phyloP scores from a whole-genome alignment of 1,140 invertebrate species.

The Ips nitidus region DNA sequence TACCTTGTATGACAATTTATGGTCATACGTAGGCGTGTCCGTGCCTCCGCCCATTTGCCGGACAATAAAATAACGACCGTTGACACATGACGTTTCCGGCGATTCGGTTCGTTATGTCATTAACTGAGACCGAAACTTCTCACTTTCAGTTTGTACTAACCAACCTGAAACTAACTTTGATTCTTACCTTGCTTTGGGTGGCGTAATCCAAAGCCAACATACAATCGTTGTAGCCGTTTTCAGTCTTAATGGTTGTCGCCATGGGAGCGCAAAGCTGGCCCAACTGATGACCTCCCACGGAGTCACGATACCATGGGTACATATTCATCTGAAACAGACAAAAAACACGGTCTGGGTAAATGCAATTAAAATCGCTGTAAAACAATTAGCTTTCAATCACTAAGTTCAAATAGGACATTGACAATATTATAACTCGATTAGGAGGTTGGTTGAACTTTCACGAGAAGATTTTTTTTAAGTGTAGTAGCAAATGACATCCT shows the following conservation, averaged over 20 bases:
- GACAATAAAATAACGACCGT: constrained; percentile 34
- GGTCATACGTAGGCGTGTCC: constrained; percentile 36
- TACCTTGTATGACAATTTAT: constrained; percentile 3
- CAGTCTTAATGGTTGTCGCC: constrained; percentile 65
- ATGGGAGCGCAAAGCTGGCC: constrained; percentile 60
- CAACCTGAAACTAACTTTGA: neutral
- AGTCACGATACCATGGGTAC: constrained; percentile 73
- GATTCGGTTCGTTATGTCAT: no score
- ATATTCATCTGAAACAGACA: constrained; percentile 53
- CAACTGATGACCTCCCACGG: constrained; percentile 55
- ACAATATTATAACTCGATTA: no score
- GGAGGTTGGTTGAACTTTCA: no score
- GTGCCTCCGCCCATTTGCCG: constrained; percentile 33
- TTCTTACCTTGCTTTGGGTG: constrained; percentile 65
- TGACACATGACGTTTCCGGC: constrained; percentile 31
- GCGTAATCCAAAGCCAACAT: constrained; percentile 72
- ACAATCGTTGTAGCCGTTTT: constrained; percentile 71
- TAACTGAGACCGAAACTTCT: no score
- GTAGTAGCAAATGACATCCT: no score
- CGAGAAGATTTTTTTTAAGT: no score
- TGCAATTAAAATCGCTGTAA: no score
- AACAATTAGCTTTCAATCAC: no score
- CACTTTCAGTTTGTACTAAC: no score
- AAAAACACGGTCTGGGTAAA: neutral
- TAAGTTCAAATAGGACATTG: neutral